Evolutionary conservation across 2,888 invertebrate genomes (phyloP), one percentile per base, ranked within the genome.

Genomic region (Pterostichus madidus): DNA sequence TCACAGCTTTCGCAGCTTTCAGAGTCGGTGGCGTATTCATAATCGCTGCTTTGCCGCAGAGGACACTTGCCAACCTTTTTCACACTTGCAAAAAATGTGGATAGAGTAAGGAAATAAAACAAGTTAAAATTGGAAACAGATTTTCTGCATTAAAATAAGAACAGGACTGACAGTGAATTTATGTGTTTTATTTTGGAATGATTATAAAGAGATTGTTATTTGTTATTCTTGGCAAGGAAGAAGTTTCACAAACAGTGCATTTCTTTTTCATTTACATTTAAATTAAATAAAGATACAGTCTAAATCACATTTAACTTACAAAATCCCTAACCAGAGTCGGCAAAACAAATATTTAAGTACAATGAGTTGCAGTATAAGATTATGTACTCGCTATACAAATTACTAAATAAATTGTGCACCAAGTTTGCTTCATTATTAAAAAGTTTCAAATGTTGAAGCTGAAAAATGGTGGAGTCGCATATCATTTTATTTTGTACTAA

Each of bases 21-120:
- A 64, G 64, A 64, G 4, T 32, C 64, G 64, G n/a, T 64, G 64
- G 64, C 64, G 64, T 64, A 64, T 64, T 64, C 64, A 64, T 64
- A 64, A 64, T 64, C 64, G 64, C 32, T 39, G 39, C 39, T 39
- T 39, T 39, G 39, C 39, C 35, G 64, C 49, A 59, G 59, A 32
- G 32, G 64, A 6, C 32, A 32, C 64, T 64, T 64, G 64, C 64
- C 64, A 64, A 35, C 49, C 49, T 13, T 49, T 49, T 49, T 49
- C 10, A n/a, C 13, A 64, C 13, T 32, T 31, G 13, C 35, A 64
- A 64, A 64, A 64, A 64, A 64, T 32, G 31, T 31, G 10, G 64
- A 5, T 64, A n/a, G 49, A 49, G 49, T 49, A 0, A n/a, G n/a
- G 49, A 13, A 49, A 39, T 39, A 49, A 49, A 49, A 49, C 49